phyloP scores from a whole-genome alignment of 2,113 vertebrate species.

The Hylia prasina region DNA sequence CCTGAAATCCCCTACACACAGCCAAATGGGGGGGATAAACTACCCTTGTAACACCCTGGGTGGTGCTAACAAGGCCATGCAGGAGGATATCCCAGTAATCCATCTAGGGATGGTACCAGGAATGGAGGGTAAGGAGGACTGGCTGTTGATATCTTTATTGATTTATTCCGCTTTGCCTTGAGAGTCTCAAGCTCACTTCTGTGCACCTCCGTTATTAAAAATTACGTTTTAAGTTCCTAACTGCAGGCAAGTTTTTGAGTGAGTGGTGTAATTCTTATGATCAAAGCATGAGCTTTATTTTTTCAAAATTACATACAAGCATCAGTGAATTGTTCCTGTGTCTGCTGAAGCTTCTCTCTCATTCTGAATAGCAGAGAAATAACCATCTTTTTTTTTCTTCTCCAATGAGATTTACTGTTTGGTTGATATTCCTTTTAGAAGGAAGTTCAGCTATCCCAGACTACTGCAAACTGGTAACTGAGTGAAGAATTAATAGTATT shows the following conservation, averaged over 20 bases:
- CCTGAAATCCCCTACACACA: not conserved
- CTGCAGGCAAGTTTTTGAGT: not conserved
- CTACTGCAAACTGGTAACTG: not conserved
- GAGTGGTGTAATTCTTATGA: not conserved
- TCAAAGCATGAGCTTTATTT: not conserved
- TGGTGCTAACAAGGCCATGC: not conserved
- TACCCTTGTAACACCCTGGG: not conserved
- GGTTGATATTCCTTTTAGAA: not conserved
- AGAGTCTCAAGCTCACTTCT: not conserved
- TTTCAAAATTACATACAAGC: not conserved
- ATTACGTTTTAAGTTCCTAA: not conserved
- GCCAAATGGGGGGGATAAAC: not conserved
- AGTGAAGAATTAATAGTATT: not conserved
- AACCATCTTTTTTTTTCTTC: not conserved
- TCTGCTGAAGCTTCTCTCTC: not conserved
- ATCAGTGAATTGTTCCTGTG: not conserved
- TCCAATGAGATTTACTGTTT: not conserved
- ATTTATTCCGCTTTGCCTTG: not conserved
- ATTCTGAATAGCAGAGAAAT: not conserved
- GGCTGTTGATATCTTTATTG: not conserved
- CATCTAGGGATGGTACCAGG: accelerated
- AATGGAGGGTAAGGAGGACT: not conserved
- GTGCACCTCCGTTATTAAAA: not conserved
- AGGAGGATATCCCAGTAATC: not conserved
- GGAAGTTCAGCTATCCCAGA: not conserved